A percentile compares a stretch with the other conserved stretches of the same genome.
Evolutionary conservation across 2,113 vertebrate genomes (phyloP).

Genomic region (Ia io): DNA sequence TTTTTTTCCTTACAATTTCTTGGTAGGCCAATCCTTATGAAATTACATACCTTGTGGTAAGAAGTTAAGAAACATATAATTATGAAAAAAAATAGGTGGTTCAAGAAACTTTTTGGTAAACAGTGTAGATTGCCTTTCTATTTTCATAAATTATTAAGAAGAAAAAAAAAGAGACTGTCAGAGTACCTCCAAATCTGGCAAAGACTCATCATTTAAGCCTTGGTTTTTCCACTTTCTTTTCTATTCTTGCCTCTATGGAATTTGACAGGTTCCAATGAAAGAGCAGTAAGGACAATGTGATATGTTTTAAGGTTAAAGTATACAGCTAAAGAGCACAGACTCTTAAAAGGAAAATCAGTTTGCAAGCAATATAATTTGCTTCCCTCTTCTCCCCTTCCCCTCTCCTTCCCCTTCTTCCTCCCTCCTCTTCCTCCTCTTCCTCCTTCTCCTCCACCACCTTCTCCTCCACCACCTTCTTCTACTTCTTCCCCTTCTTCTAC

Average conservation of each 20-base stretch:
- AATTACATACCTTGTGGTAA: neutral
- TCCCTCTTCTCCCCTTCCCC: neutral
- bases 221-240: neutral
- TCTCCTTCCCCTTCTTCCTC: too few relatives aligned
- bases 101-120: neutral
- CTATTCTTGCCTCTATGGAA: neutral
- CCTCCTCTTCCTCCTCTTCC: too few relatives aligned
- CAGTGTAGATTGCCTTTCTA: neutral
- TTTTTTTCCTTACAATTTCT: neutral
- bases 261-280: neutral
- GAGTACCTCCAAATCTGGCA: neutral
- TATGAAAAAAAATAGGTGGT: neutral
- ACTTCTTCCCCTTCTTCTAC: neutral
- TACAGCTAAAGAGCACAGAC: neutral
- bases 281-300: neutral
- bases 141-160: neutral
- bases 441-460: rapidly evolving
- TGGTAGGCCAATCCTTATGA: neutral
- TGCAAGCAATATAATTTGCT: neutral
- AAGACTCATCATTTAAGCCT: neutral
- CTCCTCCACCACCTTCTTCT: too few relatives aligned
- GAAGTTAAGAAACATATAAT: neutral
- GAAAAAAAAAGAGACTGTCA: neutral
- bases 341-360: neutral
- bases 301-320: neutral